Evolutionary conservation across 2,888 invertebrate species (phyloP).

Genomic region (Limnephilus auricula): DNA sequence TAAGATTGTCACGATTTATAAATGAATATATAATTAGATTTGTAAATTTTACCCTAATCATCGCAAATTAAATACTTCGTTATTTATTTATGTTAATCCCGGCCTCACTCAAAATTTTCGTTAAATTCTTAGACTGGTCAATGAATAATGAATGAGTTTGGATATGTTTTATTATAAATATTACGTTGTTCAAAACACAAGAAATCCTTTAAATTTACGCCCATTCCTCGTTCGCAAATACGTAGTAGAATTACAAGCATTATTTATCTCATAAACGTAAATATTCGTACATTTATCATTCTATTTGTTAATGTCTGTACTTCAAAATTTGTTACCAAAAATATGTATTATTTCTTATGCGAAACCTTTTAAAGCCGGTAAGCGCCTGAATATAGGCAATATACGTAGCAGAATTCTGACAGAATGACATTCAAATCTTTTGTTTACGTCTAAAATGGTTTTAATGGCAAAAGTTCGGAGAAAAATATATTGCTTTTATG

Average conservation of each 20-base stretch:
- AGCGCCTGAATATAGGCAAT: not conserved
- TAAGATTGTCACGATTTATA: not conserved
- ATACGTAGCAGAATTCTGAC: not conserved
- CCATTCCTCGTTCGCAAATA: not conserved
- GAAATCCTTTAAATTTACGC: not conserved
- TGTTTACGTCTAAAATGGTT: not conserved
- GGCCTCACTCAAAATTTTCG: not conserved
- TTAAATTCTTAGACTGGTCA: not conserved
- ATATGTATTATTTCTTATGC: not conserved
- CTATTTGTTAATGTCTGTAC: too few species aligned
- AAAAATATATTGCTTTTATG: not conserved
- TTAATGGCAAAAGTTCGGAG: not conserved
- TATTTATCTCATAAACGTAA: not conserved
- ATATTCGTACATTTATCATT: not conserved
- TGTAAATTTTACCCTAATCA: not conserved
- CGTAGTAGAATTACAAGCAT: not conserved
- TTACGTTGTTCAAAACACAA: not conserved
- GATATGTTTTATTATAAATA: not conserved
- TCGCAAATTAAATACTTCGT: too few species aligned
- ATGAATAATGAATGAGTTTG: not conserved
- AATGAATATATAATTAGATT: not conserved
- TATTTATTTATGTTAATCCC: too few species aligned
- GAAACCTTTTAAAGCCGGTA: not conserved
- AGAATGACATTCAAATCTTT: not conserved
- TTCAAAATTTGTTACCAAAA: not conserved